Base-by-base conservation (phyloP, 2,888 invertebrate genomes). In the Galerucella pusilla region DNA sequence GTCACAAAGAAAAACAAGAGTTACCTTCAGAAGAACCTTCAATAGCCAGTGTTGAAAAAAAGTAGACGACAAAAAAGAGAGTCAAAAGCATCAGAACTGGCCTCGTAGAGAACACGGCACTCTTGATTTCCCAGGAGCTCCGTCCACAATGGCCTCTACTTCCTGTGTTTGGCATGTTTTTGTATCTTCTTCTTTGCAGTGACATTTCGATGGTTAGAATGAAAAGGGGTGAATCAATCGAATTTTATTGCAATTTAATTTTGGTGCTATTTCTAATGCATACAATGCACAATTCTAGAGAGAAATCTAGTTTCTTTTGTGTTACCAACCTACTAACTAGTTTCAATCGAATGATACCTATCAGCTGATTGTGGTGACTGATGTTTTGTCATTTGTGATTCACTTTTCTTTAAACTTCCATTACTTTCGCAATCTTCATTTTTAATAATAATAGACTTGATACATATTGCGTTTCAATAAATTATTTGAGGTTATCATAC, bases 121-220 rank as follows among this genome's bases (percentile, higher is more conserved):
- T 80, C 81, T 81, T 83, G 83, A 83, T 83, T 83, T 83, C 83
- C 83, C 83, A 76, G 66, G 83, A 83, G 83, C 77, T 81, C 79
- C 78, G 54, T 79, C 80, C 81, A 83, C 82, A 83, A 82, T 82
- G 71, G 71, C 80, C 73, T 78, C 72, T 71, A 71, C 76, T 68
- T 71, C 73, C 60, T 65, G 59, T 67, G 54, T 64, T 71, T n/a
- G 68, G 61, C 20, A 52, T 54, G 64, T 64, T 64, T 71, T 52
- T 42, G 71, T 25, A 52, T 70, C 52, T 71, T 71, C 71, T 71
- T 64, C 64, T 63, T 45, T 71, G 20, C 64, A 65, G 64, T 65
- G 64, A 65, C 64, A 20, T 16, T 46, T 65, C 64, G 64, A 16
- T 45, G 10, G 64, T 4, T 20, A 16, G 4, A 20, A n/a, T 20